Evolutionary conservation across 1,140 invertebrate species (phyloP).

Genomic region (Schlechtendalia chinensis): DNA sequence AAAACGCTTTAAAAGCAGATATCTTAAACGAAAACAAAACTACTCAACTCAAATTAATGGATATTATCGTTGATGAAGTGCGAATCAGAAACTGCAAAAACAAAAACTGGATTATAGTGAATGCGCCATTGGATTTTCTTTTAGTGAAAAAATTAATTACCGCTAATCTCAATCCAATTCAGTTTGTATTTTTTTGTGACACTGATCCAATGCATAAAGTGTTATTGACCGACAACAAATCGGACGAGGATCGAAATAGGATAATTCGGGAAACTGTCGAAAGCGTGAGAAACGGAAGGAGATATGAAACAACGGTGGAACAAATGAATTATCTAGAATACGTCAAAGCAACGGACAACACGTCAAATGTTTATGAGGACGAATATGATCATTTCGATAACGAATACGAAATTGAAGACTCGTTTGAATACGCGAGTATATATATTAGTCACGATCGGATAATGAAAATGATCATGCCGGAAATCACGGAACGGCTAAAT

Average conservation of each 20-base stretch:
- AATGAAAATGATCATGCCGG: conserved; percentile 11
- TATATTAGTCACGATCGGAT: background rate
- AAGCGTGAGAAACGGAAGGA: background rate
- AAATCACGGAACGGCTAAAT: conserved; percentile 17
- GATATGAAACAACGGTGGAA: background rate
- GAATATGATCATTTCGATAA: background rate
- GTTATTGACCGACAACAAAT: background rate
- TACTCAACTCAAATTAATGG: background rate
- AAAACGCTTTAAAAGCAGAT: background rate
- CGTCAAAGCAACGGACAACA: no score
- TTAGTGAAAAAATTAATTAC: conserved; percentile 4
- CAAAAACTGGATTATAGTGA: conserved; percentile 29
- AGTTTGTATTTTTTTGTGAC: conserved; percentile 21
- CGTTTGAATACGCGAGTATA: background rate
- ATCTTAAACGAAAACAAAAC: background rate
- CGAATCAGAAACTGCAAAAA: background rate
- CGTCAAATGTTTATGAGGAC: background rate
- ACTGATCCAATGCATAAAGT: background rate
- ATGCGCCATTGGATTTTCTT: background rate
- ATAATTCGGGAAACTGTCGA: background rate
- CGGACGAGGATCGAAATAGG: background rate
- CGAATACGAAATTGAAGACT: background rate
- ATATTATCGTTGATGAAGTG: background rate
- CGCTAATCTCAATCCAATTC: background rate
- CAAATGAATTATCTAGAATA: no score